A percentile compares a stretch with the other conserved stretches of the same genome.
Evolutionary conservation across 1,140 invertebrate genomes (phyloP).

Genomic region (Tetragonula clypearis): DNA sequence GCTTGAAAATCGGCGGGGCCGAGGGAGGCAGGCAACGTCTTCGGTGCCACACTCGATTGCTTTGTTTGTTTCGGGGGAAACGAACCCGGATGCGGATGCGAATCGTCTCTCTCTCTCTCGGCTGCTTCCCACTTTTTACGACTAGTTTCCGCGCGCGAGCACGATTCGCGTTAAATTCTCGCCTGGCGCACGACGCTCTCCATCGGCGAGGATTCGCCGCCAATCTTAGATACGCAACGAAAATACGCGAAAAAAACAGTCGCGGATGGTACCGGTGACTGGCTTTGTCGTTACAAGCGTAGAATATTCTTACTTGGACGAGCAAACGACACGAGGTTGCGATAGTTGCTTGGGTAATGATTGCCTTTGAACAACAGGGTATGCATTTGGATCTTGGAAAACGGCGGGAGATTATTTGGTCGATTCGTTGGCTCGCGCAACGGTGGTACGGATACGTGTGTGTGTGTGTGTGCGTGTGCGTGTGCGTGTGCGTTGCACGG

Average conservation of each 20-base stretch:
- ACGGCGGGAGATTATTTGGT: neutral
- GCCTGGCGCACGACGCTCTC: slow-evolving; percentile 6
- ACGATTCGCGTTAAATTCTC: slow-evolving; percentile 17
- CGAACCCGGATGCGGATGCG: neutral
- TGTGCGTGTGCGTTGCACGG: no score
- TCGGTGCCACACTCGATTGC: neutral
- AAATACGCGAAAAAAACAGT: neutral
- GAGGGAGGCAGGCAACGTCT: neutral
- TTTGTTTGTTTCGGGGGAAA: neutral
- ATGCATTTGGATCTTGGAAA: neutral
- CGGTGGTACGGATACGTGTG: no score
- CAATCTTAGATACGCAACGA: neutral
- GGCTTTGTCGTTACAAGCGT: no score
- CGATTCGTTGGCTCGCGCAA: neutral
- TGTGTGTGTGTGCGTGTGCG: no score
- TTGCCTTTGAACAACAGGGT: no score
- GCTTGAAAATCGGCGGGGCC: neutral
- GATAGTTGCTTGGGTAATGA: no score
- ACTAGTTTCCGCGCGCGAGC: slow-evolving; percentile 1
- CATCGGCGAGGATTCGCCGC: neutral
- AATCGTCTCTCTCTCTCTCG: neutral
- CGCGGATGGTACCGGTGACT: no score
- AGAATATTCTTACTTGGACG: no score
- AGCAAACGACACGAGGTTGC: no score
- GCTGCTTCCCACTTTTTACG: neutral